Evolutionary conservation across 2,888 invertebrate genomes (phyloP), one percentile per base, ranked within the genome.

Genomic region (Pandemis cinnamomeana): DNA sequence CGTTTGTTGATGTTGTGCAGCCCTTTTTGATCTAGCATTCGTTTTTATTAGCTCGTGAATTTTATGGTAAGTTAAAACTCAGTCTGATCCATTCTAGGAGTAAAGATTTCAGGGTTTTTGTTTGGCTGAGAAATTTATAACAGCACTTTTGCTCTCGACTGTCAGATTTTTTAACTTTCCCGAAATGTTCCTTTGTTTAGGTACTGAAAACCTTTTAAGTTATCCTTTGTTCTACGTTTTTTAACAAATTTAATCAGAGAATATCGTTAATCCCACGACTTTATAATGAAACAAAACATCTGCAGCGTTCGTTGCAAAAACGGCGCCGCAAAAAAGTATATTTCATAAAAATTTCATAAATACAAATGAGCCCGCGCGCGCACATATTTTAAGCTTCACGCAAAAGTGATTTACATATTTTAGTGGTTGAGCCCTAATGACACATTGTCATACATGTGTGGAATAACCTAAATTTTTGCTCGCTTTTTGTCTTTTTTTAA

Each of bases 361-460:
- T 67, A 75, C 68, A 71, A 71, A 75, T 72, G 77, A 71, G 71
- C 51, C 15, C 72, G 71, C 69, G 69, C 62, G 69, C 77, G 71
- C 75, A 71, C 70, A 76, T 75, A 76, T 69, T 68, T 71, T 71
- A 71, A 67, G 72, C 69, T 72, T 60, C 67, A 76, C 75, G 73
- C 75, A 73, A 76, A 76, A 74, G 61, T 75, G 58, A 77, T 78
- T 76, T 73, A 72, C 75, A 78, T 76, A 77, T 75, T 77, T 77
- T 72, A 75, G 71, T 76, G 70, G 70, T 51, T 48, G 41, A 64
- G 44, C 46, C 64, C 42, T 68, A 75, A 74, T 76, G 71, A 71
- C 42, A 69, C 63, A 69, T 71, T 73, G 71, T 76, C 55, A 72
- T 71, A 75, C 70, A 70, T 36, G 60, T 55, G 63, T 67, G 44